Evolutionary conservation across 2,888 invertebrate species (phyloP), one percentile per base, ranked within the genome.

Genomic region (Aspidapion aeneum): DNA sequence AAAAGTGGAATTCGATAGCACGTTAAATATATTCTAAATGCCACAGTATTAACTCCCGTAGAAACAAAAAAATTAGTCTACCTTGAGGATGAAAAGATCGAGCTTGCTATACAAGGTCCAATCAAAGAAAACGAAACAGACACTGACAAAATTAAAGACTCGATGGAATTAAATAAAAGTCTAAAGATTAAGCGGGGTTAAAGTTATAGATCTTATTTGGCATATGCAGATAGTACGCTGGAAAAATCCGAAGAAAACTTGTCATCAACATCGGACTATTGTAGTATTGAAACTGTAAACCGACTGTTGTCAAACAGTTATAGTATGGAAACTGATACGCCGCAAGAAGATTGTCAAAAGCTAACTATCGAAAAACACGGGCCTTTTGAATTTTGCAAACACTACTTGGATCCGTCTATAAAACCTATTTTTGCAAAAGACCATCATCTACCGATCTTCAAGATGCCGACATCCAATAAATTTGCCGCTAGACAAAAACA

Each of bases 251-350:
- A 85, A 64, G 81, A 81, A 60, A 85, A 85, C 65, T 74, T 83
- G 65, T 88, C 88, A 0, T 88, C 88, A 0, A 90, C 90, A 1
- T 90, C 90, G 2, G 90, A 90, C 74, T 91, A 90, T 77, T 90
- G 89, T 60, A 90, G 90, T 74, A 88, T 90, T 57, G 90, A 90
- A 77, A 84, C 85, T 0, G 85, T 88, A 19, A 85, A 86, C 74
- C 77, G 85, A 35, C 74, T 84, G 55, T 82, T 85, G 1, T 84
- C 84, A 0, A 81, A 80, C 18, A 82, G 81, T 66, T 81, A 81
- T 67, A 82, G 80, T 64, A 77, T 79, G 18, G 79, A 79, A 67
- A 78, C 77, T 2, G 77, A 76, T 62, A 83, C 71, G 9, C 77
- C 76, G 58, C 75, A 75, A 63, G 80, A 79, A 18, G 79, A 80